Evolutionary conservation across 2,888 invertebrate species (phyloP).

Genomic region (Prionchulus punctatus): DNA sequence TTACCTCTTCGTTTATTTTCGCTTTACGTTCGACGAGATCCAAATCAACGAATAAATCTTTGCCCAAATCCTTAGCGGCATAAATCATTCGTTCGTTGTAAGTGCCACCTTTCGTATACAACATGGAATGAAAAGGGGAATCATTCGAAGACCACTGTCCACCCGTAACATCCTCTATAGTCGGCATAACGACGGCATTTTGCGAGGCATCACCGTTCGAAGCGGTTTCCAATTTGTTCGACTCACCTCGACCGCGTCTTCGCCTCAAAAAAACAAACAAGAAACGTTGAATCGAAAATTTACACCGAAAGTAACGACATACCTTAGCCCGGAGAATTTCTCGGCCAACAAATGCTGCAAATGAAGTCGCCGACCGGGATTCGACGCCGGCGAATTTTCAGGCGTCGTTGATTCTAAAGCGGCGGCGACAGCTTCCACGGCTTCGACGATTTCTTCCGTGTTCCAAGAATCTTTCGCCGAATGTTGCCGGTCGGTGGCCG

Average conservation of each 20-base stretch:
- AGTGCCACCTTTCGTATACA: slow-evolving; percentile 33
- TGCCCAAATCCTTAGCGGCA: slow-evolving; percentile 69
- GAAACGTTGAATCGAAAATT: no score
- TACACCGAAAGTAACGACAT: no score
- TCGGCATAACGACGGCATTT: no score
- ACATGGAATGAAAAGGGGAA: no score
- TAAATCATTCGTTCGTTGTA: slow-evolving; percentile 66
- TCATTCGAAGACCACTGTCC: no score
- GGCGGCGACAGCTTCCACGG: neutral
- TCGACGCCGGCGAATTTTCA: slow-evolving; percentile 19
- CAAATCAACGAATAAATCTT: slow-evolving; percentile 56
- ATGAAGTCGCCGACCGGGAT: no score
- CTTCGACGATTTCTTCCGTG: no score
- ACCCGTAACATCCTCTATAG: no score
- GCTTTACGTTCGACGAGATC: slow-evolving; percentile 51
- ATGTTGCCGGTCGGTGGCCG: neutral
- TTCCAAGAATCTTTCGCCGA: no score
- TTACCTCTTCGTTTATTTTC: slow-evolving; percentile 70
- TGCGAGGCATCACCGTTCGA: neutral
- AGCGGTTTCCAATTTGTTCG: neutral
- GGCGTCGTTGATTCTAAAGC: neutral
- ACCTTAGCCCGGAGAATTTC: neutral
- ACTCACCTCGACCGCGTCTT: no score
- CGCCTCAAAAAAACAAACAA: no score
- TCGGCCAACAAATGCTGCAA: neutral